These are phyloP conservation scores for Latrodectus hesperus DNA, from an alignment of 2,888 invertebrate species.

Conservation along the genomic window DNA sequence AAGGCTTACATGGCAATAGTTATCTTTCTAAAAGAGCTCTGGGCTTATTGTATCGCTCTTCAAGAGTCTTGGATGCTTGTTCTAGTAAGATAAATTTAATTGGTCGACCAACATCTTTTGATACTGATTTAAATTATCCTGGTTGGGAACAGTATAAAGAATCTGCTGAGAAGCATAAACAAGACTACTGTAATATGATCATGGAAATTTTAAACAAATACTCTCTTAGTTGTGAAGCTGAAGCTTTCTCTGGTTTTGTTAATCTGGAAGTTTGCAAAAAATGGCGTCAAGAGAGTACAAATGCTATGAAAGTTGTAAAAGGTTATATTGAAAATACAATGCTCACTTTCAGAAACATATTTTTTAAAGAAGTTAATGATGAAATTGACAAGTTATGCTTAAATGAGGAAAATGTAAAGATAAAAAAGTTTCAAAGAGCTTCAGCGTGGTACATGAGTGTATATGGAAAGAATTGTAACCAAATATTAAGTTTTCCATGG, in stretches of 20 bases:
- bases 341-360: slow-evolving; percentile 29
- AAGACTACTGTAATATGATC: slow-evolving; percentile 41
- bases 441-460: slow-evolving; percentile 69
- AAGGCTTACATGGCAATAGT: slow-evolving; percentile 69
- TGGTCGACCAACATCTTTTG: background rate
- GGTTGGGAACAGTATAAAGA: slow-evolving; percentile 59
- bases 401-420: background rate
- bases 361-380: slow-evolving; percentile 27
- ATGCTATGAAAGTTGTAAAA: slow-evolving; percentile 48
- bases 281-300: slow-evolving; percentile 45
- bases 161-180: slow-evolving; percentile 52
- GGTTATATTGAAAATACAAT: slow-evolving; percentile 33
- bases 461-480: slow-evolving; percentile 25
- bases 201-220: slow-evolving; percentile 43
- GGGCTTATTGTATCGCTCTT: slow-evolving; percentile 73
- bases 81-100: slow-evolving; percentile 44
- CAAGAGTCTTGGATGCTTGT: slow-evolving; percentile 59
- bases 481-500: slow-evolving; percentile 68
- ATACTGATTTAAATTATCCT: slow-evolving; percentile 43
- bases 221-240: slow-evolving; percentile 46
- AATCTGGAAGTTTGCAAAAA: slow-evolving; percentile 33
- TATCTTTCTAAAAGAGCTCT: slow-evolving; percentile 73
- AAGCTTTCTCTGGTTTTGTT: slow-evolving; percentile 60
- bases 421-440: slow-evolving; percentile 36
- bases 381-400: slow-evolving; percentile 15